phyloP scores from a whole-genome alignment of 2,888 invertebrate species.

The Yponomeuta evonymella region DNA sequence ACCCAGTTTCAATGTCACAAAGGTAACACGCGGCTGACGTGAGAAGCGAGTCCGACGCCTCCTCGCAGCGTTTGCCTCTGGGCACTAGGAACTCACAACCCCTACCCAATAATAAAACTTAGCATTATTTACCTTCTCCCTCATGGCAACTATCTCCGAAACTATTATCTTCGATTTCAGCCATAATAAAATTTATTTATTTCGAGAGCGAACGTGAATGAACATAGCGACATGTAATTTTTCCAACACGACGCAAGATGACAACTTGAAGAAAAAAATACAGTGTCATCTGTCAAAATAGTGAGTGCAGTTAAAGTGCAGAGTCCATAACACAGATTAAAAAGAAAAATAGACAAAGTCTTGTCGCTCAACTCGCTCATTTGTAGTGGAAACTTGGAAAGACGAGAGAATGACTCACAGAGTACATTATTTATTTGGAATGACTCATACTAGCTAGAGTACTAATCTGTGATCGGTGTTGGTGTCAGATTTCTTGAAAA shows the following conservation, averaged over 20 bases:
- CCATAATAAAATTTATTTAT: slow-evolving; percentile 73
- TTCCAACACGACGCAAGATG: slow-evolving; percentile 70
- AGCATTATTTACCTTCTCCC: slow-evolving; percentile 71
- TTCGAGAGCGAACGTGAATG: slow-evolving; percentile 68
- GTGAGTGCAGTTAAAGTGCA: not conserved
- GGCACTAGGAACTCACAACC: slow-evolving; percentile 52
- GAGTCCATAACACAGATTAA: too few species aligned
- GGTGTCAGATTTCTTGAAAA: slow-evolving; percentile 35
- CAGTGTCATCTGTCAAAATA: slow-evolving; percentile 52
- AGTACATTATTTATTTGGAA: too few species aligned
- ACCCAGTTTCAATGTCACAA: slow-evolving; percentile 74
- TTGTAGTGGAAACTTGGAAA: too few species aligned
- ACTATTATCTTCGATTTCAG: slow-evolving; percentile 71
- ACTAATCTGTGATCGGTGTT: not conserved
- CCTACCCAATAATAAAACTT: slow-evolving; percentile 60
- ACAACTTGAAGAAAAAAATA: slow-evolving; percentile 49
- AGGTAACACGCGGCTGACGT: slow-evolving; percentile 65
- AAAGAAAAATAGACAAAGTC: too few species aligned
- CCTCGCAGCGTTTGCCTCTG: slow-evolving; percentile 45
- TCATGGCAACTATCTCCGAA: slow-evolving; percentile 69
- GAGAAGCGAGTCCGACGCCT: slow-evolving; percentile 45
- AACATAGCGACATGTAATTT: slow-evolving; percentile 70
- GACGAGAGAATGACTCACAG: too few species aligned
- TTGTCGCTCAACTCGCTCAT: too few species aligned
- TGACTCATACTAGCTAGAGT: not conserved